Percentiles rank a stretch among this genome's conserved stretches.
Evolutionary conservation across 2,797 vertebrate genomes (phyloP).

Genomic region (Echeneis naucrates): DNA sequence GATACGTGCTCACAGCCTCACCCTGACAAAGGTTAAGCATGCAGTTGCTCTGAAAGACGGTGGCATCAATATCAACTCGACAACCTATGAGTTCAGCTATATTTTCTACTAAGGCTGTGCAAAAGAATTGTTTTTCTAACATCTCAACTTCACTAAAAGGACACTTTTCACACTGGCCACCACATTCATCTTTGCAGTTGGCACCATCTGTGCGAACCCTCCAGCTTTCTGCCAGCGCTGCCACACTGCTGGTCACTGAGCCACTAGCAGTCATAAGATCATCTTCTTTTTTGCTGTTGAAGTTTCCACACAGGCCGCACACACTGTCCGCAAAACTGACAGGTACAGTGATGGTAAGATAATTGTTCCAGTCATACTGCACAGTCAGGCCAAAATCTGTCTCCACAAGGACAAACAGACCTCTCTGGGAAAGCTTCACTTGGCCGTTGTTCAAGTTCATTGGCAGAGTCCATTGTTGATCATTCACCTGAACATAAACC

Average conservation of each 20-base stretch:
- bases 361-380: slow-evolving; percentile 83
- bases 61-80: slow-evolving; percentile 54
- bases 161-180: slow-evolving; percentile 61
- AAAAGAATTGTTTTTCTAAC: slow-evolving; percentile 49
- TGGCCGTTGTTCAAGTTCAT: slow-evolving; percentile 70
- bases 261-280: slow-evolving; percentile 62
- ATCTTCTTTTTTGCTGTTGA: slow-evolving; percentile 72
- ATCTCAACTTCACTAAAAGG: background rate
- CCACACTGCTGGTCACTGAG: background rate
- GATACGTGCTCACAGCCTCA: slow-evolving; percentile 24
- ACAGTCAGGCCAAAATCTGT: slow-evolving; percentile 82
- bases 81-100: slow-evolving; percentile 74
- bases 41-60: slow-evolving; percentile 76
- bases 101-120: slow-evolving; percentile 27
- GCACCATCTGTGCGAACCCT: slow-evolving; percentile 61
- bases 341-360: slow-evolving; percentile 77
- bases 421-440: slow-evolving; percentile 79
- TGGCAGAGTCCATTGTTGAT: slow-evolving; percentile 75
- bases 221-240: slow-evolving; percentile 80
- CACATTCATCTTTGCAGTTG: slow-evolving; percentile 74
- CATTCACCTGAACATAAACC: slow-evolving; percentile 39
- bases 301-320: slow-evolving; percentile 87
- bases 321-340: slow-evolving; percentile 64
- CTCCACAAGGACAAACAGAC: slow-evolving; percentile 66
- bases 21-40: slow-evolving; percentile 77